Percentiles rank a stretch among this genome's conserved stretches.
Evolutionary conservation across 2,113 vertebrate species (phyloP).

Genomic region (Montifringilla adamsi): DNA sequence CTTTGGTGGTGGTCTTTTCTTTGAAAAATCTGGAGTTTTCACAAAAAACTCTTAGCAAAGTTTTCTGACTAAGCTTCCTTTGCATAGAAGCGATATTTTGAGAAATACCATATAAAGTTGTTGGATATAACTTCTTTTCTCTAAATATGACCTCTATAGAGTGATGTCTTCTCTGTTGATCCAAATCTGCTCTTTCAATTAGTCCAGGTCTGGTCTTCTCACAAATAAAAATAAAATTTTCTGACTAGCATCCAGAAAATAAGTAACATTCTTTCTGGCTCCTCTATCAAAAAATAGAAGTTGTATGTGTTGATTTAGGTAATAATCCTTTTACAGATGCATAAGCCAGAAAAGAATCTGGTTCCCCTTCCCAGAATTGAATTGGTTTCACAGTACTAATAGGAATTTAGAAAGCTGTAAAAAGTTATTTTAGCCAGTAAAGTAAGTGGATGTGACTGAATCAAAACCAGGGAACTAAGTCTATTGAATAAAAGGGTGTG

Average conservation of each 20-base stretch:
- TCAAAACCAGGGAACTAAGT: not conserved
- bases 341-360: conserved; percentile 27
- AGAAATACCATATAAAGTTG: not conserved
- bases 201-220: not conserved
- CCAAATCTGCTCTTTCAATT: not conserved
- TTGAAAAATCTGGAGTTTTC: not conserved
- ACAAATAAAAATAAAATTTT: not conserved
- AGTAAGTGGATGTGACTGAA: not conserved
- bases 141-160: not conserved
- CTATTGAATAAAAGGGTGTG: conserved; percentile 46
- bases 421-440: conserved; percentile 52
- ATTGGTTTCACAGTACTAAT: conserved; percentile 41
- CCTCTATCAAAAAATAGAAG: not conserved
- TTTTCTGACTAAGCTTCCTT: not conserved
- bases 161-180: not conserved
- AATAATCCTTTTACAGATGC: conserved; percentile 25
- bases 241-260: not conserved
- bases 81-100: not conserved
- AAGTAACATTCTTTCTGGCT: not conserved
- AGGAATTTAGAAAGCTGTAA: conserved; percentile 60
- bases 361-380: conserved; percentile 26
- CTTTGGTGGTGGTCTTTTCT: not conserved
- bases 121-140: not conserved
- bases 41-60: not conserved
- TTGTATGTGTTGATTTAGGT: conserved; percentile 13